These are phyloP conservation scores for Pampus argenteus DNA, from an alignment of 2,797 vertebrate genomes.

Conservation along the genomic window DNA sequence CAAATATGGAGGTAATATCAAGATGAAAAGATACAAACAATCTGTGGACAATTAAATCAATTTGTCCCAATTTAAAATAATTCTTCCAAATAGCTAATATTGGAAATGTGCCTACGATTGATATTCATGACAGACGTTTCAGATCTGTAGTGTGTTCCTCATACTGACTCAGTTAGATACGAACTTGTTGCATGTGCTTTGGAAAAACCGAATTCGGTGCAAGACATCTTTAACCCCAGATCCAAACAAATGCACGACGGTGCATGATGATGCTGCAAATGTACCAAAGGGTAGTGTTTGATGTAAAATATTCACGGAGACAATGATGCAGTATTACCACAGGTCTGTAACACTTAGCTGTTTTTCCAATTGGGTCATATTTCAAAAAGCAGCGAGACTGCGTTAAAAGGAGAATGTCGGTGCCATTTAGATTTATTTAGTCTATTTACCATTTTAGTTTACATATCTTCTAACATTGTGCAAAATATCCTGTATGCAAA, in stretches of 20 bases:
- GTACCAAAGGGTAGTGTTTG: slow-evolving; percentile 22
- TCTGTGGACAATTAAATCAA: background rate
- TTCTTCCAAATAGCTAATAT: background rate
- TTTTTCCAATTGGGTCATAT: slow-evolving; percentile 34
- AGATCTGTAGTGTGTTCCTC: background rate
- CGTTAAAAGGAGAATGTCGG: slow-evolving; percentile 21
- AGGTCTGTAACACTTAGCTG: slow-evolving; percentile 29
- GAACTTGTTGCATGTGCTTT: slow-evolving; percentile 35
- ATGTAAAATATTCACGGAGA: slow-evolving; percentile 42
- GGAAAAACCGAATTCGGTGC: slow-evolving; percentile 27
- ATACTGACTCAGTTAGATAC: slow-evolving; percentile 1
- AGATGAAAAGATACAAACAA: background rate
- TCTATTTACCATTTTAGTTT: slow-evolving; percentile 44
- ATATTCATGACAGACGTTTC: background rate
- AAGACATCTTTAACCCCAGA: slow-evolving; percentile 21
- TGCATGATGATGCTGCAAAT: slow-evolving; percentile 14
- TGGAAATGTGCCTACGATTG: background rate
- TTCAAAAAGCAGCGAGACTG: slow-evolving; percentile 25
- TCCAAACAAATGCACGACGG: slow-evolving; percentile 30
- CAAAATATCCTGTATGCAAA: slow-evolving; percentile 15
- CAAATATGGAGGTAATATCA: background rate
- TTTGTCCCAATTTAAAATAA: background rate
- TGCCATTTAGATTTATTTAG: slow-evolving; percentile 37
- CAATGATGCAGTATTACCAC: slow-evolving; percentile 72
- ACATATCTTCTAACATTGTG: slow-evolving; percentile 27